These are phyloP conservation scores for Globia sparganii DNA, from an alignment of 2,888 invertebrate genomes.

Conservation along the genomic window DNA sequence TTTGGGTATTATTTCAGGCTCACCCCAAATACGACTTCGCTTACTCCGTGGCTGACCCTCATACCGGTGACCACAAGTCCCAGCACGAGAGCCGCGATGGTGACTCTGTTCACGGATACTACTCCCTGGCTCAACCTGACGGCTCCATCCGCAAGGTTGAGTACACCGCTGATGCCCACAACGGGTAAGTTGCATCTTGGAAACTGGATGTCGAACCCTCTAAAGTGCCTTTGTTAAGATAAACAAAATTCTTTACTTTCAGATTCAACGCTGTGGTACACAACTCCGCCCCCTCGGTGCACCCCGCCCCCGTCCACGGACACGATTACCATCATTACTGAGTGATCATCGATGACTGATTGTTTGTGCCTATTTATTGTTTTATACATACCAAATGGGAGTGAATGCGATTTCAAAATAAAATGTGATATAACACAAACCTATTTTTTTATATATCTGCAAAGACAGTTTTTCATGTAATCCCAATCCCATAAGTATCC, in stretches of 20 bases:
- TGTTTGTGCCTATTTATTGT: conserved; percentile 49
- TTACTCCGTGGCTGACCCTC: conserved; percentile 89
- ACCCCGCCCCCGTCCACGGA: conserved; percentile 77
- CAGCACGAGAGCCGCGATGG: conserved; percentile 89
- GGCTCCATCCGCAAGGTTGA: conserved; percentile 88
- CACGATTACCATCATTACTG: conserved; percentile 76
- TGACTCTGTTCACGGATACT: conserved; percentile 90
- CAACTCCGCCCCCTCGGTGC: conserved; percentile 82
- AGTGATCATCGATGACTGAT: conserved; percentile 32
- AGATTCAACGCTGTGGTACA: conserved; percentile 88
- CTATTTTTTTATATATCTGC: background rate
- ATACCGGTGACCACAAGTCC: conserved; percentile 90
- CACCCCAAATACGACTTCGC: conserved; percentile 87
- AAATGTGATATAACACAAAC: conserved; percentile 16
- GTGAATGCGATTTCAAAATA: conserved; percentile 25
- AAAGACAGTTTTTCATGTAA: background rate
- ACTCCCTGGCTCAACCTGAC: conserved; percentile 89
- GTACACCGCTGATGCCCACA: conserved; percentile 80
- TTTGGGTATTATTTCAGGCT: conserved; percentile 70
- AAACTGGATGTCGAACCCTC: background rate
- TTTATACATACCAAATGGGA: conserved; percentile 24
- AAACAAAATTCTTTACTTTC: conserved; percentile 52
- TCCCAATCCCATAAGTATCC: too few relatives aligned
- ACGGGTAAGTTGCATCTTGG: conserved; percentile 64
- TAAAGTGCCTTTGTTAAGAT: background rate